Percentiles rank a stretch among this genome's conserved stretches.
Evolutionary conservation across 2,888 invertebrate genomes (phyloP).

Genomic region (Drosophila infuscata): DNA sequence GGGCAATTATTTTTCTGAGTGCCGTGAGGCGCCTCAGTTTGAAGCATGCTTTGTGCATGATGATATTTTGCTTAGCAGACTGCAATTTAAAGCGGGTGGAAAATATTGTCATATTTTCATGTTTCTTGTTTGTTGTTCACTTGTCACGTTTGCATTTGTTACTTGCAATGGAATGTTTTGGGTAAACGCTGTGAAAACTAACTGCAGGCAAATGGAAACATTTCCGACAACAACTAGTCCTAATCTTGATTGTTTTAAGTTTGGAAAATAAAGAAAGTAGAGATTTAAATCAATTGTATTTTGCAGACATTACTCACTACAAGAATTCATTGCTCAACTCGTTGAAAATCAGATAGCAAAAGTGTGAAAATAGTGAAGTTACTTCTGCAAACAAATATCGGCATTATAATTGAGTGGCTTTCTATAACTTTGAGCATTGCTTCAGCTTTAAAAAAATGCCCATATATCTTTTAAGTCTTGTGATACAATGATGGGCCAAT

Average conservation of each 20-base stretch:
- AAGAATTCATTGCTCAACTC: slow-evolving; percentile 29
- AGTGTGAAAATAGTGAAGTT: background rate
- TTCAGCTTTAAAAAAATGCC: slow-evolving; percentile 1
- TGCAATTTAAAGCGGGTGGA: slow-evolving; percentile 8
- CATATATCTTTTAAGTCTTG: slow-evolving; percentile 73
- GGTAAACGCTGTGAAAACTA: background rate
- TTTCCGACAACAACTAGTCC: slow-evolving; percentile 6
- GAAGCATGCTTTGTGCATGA: slow-evolving; percentile 5
- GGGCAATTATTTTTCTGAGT: background rate
- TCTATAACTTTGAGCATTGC: slow-evolving; percentile 30
- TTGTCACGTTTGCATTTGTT: slow-evolving; percentile 23
- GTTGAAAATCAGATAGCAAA: background rate
- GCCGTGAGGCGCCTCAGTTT: background rate
- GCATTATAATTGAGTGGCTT: slow-evolving; percentile 54
- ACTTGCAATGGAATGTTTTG: slow-evolving; percentile 25
- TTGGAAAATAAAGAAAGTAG: background rate
- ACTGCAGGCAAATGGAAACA: slow-evolving; percentile 30
- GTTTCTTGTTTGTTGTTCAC: slow-evolving; percentile 17
- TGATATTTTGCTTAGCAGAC: slow-evolving; percentile 13
- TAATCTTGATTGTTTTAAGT: background rate
- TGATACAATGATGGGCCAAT: slow-evolving; percentile 74
- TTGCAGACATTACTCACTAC: background rate
- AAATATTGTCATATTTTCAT: slow-evolving; percentile 9
- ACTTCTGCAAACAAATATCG: slow-evolving; percentile 1
- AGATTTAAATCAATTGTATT: background rate